Percentiles rank a stretch among this genome's conserved stretches.
Conservation (phyloP, 2,797 vertebrate species). For the Sebastes melanostomus region DNA sequence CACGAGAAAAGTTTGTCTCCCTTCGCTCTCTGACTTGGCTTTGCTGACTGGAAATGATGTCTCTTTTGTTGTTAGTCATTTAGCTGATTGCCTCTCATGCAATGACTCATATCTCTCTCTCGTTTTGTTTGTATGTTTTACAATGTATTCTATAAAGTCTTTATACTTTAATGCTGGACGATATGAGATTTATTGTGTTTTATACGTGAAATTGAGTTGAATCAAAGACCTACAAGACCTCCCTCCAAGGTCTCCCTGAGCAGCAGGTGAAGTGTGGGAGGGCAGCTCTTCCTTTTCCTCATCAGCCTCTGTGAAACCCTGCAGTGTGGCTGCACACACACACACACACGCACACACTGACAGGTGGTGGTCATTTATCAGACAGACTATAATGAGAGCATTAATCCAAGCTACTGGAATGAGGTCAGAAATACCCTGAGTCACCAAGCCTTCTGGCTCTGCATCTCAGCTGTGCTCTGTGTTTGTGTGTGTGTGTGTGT, state of each 20-base stretch:
- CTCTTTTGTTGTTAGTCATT: background rate
- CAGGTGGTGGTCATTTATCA: conserved; percentile 64
- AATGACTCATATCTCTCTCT: background rate
- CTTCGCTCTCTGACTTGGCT: background rate
- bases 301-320: background rate
- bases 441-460: conserved; percentile 33
- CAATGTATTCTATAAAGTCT: background rate
- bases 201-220: background rate
- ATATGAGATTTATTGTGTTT: background rate
- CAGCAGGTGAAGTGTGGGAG: background rate
- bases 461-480: background rate
- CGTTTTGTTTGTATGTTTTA: background rate
- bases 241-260: background rate
- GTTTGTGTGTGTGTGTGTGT: background rate
- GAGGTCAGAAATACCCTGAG: conserved; percentile 44
- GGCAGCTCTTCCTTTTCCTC: background rate
- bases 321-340: background rate
- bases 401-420: conserved; percentile 64
- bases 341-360: conserved; percentile 4
- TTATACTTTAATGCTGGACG: background rate
- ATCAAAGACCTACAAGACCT: background rate
- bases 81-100: background rate
- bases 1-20: background rate
- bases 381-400: conserved; percentile 61
- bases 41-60: background rate